These are phyloP conservation scores for Natator depressus DNA, from an alignment of 2,113 vertebrate species.

Conservation along the genomic window DNA sequence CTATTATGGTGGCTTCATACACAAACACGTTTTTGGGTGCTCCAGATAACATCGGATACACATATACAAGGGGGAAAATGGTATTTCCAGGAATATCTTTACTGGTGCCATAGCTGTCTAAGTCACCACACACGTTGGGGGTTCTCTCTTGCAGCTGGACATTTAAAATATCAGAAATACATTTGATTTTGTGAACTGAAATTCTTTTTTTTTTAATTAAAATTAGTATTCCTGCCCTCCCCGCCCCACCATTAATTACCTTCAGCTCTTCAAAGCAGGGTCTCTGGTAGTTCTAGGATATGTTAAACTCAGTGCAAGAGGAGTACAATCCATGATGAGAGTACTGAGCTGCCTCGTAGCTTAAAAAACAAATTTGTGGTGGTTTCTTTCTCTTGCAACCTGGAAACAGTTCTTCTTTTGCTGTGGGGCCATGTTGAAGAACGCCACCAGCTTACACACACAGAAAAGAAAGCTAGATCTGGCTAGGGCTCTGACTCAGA, in stretches of 20 bases:
- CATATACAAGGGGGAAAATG: constrained; percentile 53
- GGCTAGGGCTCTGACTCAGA: not conserved
- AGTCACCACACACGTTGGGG: constrained; percentile 8
- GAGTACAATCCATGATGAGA: not conserved
- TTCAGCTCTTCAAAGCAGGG: not conserved
- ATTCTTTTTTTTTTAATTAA: not conserved
- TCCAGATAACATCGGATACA: constrained; percentile 68
- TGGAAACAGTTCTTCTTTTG: not conserved
- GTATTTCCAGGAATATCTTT: constrained; percentile 55
- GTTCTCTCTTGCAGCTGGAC: constrained; percentile 14
- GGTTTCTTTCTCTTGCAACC: not conserved
- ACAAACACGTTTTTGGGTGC: constrained; percentile 61
- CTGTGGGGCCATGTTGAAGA: not conserved
- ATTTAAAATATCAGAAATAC: not conserved
- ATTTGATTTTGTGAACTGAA: constrained; percentile 7
- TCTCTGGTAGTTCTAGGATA: not conserved
- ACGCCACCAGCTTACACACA: not conserved
- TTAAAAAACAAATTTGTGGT: not conserved
- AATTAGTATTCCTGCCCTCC: not conserved
- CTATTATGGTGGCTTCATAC: constrained; percentile 43
- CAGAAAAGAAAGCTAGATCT: not conserved
- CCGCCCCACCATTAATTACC: not conserved
- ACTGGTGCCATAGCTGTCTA: constrained; percentile 60
- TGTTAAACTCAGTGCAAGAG: not conserved
- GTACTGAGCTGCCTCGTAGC: not conserved